Evolutionary conservation across 2,888 invertebrate genomes (phyloP).

Genomic region (Alviniconcha strummeri): DNA sequence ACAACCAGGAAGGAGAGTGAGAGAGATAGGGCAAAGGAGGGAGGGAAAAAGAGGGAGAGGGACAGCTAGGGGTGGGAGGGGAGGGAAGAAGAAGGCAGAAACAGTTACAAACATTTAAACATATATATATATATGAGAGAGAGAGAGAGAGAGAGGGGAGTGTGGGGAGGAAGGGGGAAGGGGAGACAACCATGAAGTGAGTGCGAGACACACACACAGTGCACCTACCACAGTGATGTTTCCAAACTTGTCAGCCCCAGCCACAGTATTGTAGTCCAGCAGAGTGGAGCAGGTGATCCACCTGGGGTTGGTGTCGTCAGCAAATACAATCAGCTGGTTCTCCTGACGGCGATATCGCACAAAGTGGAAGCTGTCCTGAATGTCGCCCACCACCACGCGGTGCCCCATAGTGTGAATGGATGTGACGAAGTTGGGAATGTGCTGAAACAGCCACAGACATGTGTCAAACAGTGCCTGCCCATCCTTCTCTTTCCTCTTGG

Average conservation of each 20-base stretch:
- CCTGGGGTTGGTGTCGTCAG: slow-evolving; percentile 97
- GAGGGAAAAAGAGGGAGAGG: too few relatives aligned
- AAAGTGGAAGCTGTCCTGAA: slow-evolving; percentile 94
- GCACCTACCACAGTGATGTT: slow-evolving; percentile 89
- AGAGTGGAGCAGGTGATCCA: slow-evolving; percentile 95
- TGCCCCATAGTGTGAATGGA: slow-evolving; percentile 95
- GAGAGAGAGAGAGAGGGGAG: too few relatives aligned
- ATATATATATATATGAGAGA: too few relatives aligned
- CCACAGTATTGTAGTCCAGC: slow-evolving; percentile 96
- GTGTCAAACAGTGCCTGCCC: too few relatives aligned
- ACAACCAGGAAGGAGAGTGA: too few relatives aligned
- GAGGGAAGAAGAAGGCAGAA: too few relatives aligned
- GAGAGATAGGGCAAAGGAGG: too few relatives aligned
- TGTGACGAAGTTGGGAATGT: slow-evolving; percentile 95
- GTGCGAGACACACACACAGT: neutral
- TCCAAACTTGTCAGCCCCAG: slow-evolving; percentile 98
- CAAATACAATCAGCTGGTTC: slow-evolving; percentile 98
- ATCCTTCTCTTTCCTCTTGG: too few relatives aligned
- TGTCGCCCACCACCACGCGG: slow-evolving; percentile 94
- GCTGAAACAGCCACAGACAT: slow-evolving; percentile 75
- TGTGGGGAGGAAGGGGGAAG: too few relatives aligned
- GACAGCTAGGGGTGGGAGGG: too few relatives aligned
- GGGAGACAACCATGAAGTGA: too few relatives aligned
- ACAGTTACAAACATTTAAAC: too few relatives aligned
- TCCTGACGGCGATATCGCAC: slow-evolving; percentile 95